These are phyloP conservation scores for Styela clava DNA, from an alignment of 23 tunicate species.

Conservation along the genomic window DNA sequence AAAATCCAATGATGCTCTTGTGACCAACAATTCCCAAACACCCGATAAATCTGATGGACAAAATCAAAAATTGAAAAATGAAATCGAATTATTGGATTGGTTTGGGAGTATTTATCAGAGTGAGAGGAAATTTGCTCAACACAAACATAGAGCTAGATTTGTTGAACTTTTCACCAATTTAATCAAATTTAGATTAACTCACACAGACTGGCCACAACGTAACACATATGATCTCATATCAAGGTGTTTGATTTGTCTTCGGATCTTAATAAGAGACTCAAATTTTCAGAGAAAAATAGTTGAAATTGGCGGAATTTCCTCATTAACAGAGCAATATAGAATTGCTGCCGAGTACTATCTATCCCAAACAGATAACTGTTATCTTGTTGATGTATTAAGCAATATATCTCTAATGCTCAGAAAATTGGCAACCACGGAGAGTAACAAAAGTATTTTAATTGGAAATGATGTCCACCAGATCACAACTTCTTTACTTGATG, in stretches of 20 bases:
- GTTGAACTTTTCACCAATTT: constrained; percentile 10
- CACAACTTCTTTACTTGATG: constrained; percentile 42
- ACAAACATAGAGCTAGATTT: constrained; percentile 22
- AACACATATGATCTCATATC: constrained; percentile 32
- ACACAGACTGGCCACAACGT: constrained; percentile 14
- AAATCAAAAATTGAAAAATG: background rate
- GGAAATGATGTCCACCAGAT: constrained; percentile 38
- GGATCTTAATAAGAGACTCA: constrained; percentile 73
- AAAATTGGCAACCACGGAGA: constrained; percentile 36
- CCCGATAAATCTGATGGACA: constrained; percentile 3
- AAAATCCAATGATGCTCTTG: background rate
- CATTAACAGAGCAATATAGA: constrained; percentile 59
- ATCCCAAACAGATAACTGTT: constrained; percentile 44
- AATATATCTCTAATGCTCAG: constrained; percentile 46
- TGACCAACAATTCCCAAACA: background rate
- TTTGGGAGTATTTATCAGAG: constrained; percentile 55
- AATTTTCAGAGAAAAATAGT: constrained; percentile 48
- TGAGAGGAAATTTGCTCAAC: constrained; percentile 55
- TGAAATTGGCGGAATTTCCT: constrained; percentile 18
- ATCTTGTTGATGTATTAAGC: constrained; percentile 39
- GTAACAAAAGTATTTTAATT: constrained; percentile 28
- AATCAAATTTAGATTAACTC: constrained; percentile 8
- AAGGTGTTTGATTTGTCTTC: constrained; percentile 43
- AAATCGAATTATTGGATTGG: constrained; percentile 67
- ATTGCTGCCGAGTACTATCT: constrained; percentile 47